These are phyloP conservation scores for Cylas formicarius DNA, from an alignment of 1,140 invertebrate genomes.

Conservation along the genomic window DNA sequence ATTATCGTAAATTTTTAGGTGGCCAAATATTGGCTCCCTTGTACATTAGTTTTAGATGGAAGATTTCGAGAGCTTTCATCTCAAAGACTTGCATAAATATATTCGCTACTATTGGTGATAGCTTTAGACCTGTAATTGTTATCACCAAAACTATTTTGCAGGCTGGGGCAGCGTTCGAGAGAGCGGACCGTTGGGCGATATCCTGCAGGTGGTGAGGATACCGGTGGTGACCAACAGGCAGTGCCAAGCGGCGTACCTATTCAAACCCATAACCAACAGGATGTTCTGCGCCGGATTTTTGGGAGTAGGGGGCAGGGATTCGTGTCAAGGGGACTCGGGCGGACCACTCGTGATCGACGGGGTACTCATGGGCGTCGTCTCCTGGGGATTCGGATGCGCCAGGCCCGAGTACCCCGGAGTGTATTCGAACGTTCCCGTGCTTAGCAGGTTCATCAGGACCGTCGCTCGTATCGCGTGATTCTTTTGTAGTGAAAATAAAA, in stretches of 20 bases:
- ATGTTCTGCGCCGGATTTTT: slow-evolving; percentile 39
- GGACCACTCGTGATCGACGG: slow-evolving; percentile 49
- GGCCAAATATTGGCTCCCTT: no score
- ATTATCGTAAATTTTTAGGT: no score
- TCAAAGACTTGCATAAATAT: no score
- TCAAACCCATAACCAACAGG: slow-evolving; percentile 35
- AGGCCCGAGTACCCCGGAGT: slow-evolving; percentile 64
- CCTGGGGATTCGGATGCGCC: slow-evolving; percentile 70
- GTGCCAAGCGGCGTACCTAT: slow-evolving; percentile 10
- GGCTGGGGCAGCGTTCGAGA: slow-evolving; percentile 31
- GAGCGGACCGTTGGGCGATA: slow-evolving; percentile 3
- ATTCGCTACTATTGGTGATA: no score
- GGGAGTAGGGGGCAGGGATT: slow-evolving; percentile 45
- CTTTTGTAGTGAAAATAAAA: no score
- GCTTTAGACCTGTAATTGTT: no score
- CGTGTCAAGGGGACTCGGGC: slow-evolving; percentile 60
- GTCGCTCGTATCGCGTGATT: no score
- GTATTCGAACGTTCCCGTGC: slow-evolving; percentile 53
- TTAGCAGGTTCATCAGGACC: slow-evolving; percentile 8
- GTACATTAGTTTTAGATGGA: no score
- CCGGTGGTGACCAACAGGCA: slow-evolving; percentile 5
- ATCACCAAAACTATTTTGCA: no score
- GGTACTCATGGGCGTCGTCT: slow-evolving; percentile 52
- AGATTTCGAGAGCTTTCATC: no score
- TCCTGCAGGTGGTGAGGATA: slow-evolving; percentile 8